Evolutionary conservation across 2,797 vertebrate genomes (phyloP).

Genomic region (Microtus californicus): DNA sequence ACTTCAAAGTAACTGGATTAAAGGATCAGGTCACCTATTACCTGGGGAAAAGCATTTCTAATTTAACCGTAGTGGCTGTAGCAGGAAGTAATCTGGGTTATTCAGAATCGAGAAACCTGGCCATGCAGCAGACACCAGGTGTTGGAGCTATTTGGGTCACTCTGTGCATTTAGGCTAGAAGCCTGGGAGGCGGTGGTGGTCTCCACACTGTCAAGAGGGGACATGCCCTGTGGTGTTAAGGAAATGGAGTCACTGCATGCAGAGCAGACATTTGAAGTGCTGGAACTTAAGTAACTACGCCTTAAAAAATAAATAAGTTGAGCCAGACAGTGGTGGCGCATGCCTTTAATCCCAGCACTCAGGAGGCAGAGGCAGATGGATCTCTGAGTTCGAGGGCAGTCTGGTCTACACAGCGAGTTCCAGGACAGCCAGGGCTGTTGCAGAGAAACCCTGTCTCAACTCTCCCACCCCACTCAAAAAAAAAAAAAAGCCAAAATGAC

Average conservation of each 20-base stretch:
- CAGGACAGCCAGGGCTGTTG: too few species aligned
- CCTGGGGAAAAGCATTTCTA: constrained; percentile 67
- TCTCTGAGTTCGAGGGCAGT: too few species aligned
- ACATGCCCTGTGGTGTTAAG: neutral
- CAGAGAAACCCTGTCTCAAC: too few species aligned
- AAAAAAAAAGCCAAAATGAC: neutral
- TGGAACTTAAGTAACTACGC: neutral
- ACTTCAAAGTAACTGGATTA: constrained; percentile 80
- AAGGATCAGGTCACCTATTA: constrained; percentile 75
- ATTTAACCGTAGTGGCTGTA: constrained; percentile 57
- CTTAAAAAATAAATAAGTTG: neutral
- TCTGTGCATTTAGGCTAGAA: constrained; percentile 26
- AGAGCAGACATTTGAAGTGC: neutral
- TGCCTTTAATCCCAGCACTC: too few species aligned
- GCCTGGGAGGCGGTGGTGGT: neutral
- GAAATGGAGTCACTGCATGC: too few species aligned
- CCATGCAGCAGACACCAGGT: neutral
- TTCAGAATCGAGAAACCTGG: constrained; percentile 64
- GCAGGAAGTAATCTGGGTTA: constrained; percentile 69
- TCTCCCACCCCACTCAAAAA: accelerated
- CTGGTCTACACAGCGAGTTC: too few species aligned
- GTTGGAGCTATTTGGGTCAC: constrained; percentile 61
- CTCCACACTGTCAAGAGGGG: neutral
- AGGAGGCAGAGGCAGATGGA: too few species aligned
- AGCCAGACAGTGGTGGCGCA: too few species aligned